Percentiles rank a stretch among this genome's conserved stretches.
phyloP scores from a whole-genome alignment of 2,888 invertebrate genomes.

The Oasisia sp. region DNA sequence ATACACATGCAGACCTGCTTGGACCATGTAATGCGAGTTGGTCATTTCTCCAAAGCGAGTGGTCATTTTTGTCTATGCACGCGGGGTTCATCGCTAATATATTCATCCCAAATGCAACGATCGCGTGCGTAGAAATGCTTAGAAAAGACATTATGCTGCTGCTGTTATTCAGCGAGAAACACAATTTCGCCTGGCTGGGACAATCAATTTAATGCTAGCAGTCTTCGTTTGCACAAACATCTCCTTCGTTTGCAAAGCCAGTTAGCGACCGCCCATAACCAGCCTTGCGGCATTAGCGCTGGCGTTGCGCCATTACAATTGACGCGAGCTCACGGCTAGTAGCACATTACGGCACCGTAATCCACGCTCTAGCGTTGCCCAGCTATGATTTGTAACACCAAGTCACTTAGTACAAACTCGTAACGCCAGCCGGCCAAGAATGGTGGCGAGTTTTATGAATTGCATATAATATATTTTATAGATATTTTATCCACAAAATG shows the following conservation, averaged over 20 bases:
- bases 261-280: constrained; percentile 4
- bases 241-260: constrained; percentile 17
- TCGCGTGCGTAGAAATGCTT: neutral
- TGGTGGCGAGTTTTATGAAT: constrained; percentile 11
- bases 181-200: neutral
- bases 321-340: neutral
- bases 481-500: constrained; percentile 17
- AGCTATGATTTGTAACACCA: neutral
- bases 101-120: neutral
- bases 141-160: neutral
- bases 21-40: too few species aligned
- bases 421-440: neutral
- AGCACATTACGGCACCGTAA: neutral
- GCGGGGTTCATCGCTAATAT: neutral
- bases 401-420: constrained; percentile 13
- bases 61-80: neutral
- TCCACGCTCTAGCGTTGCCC: neutral
- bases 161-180: neutral
- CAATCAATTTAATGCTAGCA: constrained; percentile 6
- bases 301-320: neutral
- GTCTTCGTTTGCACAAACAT: neutral
- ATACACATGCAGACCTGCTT: too few species aligned
- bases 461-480: constrained; percentile 11
- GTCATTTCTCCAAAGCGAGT: neutral
- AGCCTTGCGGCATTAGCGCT: neutral